Percentiles rank a stretch among this genome's conserved stretches.
Conservation (phyloP, 2,113 vertebrate genomes). For the Athene cunicularia region DNA sequence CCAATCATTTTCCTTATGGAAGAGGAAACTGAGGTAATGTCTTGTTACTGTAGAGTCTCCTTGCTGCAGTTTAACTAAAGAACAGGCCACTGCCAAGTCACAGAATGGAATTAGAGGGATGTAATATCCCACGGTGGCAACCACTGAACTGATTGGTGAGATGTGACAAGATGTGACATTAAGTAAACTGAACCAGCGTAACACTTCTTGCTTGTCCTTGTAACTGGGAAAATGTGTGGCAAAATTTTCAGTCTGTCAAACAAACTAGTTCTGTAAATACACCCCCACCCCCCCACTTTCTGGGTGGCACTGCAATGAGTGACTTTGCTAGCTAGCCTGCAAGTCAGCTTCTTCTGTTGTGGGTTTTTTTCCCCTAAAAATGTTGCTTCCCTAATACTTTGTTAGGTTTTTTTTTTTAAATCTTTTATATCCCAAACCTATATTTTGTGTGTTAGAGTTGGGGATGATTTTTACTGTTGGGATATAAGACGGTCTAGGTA, state of each 20-base stretch:
- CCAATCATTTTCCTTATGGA: accelerated
- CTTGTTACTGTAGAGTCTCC: not conserved
- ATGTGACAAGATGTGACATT: not conserved
- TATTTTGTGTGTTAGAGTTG: not conserved
- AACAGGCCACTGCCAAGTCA: not conserved
- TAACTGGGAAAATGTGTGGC: not conserved
- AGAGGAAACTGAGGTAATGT: not conserved
- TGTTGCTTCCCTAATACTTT: not conserved
- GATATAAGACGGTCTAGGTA: not conserved
- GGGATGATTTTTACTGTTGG: not conserved
- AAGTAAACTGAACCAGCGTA: not conserved
- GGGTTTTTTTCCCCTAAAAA: not conserved
- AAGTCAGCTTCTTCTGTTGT: not conserved
- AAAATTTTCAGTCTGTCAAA: not conserved
- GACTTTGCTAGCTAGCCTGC: not conserved
- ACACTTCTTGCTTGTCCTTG: not conserved
- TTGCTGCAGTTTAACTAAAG: not conserved
- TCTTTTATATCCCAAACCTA: not conserved
- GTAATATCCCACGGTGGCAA: accelerated
- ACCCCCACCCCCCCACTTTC: not conserved
- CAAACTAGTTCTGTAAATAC: not conserved
- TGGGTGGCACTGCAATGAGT: not conserved
- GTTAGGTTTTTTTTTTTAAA: not conserved
- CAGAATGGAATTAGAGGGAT: not conserved
- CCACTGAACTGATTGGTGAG: not conserved